Conservation (phyloP, 2,797 vertebrate genomes). For the Dromococcyx pavoninus region DNA sequence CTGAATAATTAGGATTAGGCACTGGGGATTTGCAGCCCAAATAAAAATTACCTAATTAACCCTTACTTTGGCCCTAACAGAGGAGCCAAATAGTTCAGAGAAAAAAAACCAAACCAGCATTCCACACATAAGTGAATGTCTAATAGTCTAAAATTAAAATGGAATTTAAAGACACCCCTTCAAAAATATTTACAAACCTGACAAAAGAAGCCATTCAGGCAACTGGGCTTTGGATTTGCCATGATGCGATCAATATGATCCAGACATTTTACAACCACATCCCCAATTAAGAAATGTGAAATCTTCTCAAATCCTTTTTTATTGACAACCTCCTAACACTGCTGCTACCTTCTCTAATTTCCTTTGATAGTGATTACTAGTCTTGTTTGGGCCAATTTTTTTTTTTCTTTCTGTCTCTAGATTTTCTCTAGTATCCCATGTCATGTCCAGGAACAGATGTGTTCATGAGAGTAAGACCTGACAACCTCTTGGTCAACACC, state of each 20-base stretch:
- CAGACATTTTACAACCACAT: not conserved
- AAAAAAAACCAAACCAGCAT: not conserved
- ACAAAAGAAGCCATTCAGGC: not conserved
- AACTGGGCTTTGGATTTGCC: not conserved
- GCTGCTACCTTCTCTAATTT: not conserved
- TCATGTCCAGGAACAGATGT: rapidly evolving
- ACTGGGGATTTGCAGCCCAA: constrained; percentile 70
- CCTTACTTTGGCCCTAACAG: constrained; percentile 64
- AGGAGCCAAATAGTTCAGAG: constrained; percentile 57
- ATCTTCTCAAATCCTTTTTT: not conserved
- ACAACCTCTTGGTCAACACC: not conserved
- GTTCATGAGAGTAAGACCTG: not conserved
- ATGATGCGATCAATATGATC: not conserved
- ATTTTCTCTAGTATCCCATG: not conserved
- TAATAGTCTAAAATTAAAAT: not conserved
- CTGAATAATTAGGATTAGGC: constrained; percentile 66
- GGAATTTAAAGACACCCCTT: not conserved
- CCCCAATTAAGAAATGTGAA: not conserved
- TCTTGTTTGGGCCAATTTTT: not conserved
- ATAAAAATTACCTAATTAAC: constrained; percentile 75
- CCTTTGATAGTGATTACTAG: not conserved
- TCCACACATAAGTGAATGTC: not conserved
- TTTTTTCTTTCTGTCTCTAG: not conserved
- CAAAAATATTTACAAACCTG: constrained; percentile 10
- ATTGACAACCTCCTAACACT: not conserved